Conservation (phyloP, 1,140 invertebrate species). For the Drosophila kanapiae region DNA sequence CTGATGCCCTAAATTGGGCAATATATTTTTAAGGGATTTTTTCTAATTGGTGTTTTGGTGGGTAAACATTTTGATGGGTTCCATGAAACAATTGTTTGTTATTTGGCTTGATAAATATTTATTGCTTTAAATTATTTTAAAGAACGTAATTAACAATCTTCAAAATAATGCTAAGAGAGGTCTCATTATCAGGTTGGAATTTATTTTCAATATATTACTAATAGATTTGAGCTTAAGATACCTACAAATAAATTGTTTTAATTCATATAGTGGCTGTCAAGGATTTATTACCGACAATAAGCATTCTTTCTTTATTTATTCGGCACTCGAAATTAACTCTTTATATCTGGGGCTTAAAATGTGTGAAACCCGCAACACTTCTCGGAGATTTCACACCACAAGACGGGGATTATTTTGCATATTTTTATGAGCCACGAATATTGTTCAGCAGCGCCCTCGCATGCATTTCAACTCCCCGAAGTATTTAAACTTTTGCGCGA, state of each 20-base stretch:
- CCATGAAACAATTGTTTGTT: not conserved
- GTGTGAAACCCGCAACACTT: not conserved
- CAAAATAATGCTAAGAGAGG: no score
- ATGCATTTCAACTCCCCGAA: conserved; percentile 35
- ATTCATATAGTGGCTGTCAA: not conserved
- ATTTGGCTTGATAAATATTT: no score
- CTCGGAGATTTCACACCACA: not conserved
- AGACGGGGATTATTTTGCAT: conserved; percentile 3
- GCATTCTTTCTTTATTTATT: not conserved
- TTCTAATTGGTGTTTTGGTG: conserved; percentile 1
- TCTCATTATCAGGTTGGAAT: no score
- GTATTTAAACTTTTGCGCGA: conserved; percentile 55
- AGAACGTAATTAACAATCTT: no score
- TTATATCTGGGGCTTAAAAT: not conserved
- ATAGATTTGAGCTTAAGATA: no score
- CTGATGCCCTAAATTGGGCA: conserved; percentile 10
- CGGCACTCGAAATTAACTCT: not conserved
- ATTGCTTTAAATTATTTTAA: no score
- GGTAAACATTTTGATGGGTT: no score
- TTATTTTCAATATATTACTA: no score
- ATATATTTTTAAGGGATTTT: not conserved
- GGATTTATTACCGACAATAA: not conserved
- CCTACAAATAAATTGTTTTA: no score
- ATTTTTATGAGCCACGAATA: conserved; percentile 17
- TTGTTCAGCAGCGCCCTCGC: conserved; percentile 18